Conservation (phyloP, 92 coral and sea anemone genomes). For the Heteractis magnifica region DNA sequence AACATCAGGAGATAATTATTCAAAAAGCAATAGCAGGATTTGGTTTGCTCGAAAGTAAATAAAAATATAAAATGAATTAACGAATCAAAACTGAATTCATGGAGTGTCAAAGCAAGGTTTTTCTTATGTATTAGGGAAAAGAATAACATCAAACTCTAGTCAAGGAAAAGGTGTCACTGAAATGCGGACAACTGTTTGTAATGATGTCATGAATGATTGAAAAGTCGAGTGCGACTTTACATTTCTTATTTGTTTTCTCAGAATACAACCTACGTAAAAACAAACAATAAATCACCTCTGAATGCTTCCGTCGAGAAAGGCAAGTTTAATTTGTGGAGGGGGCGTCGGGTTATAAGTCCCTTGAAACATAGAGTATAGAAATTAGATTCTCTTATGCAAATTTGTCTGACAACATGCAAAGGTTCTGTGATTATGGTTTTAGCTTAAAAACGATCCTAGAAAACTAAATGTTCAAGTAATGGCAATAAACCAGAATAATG, state of each 20-base stretch:
- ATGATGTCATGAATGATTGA: background rate
- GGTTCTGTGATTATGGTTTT: background rate
- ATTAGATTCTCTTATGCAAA: background rate
- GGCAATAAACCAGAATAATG: background rate
- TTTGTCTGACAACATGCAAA: background rate
- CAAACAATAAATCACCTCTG: background rate
- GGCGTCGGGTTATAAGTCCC: background rate
- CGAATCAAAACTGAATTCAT: no score
- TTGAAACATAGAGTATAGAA: background rate
- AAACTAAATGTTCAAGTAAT: background rate
- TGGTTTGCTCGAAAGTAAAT: no score
- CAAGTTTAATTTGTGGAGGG: background rate
- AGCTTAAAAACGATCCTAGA: background rate
- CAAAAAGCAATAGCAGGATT: no score
- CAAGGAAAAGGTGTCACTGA: no score
- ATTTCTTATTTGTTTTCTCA: background rate
- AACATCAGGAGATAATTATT: no score
- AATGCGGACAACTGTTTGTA: background rate
- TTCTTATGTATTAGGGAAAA: no score
- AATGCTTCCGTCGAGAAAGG: background rate
- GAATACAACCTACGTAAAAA: background rate
- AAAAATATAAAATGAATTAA: no score
- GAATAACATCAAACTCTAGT: no score
- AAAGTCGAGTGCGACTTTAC: background rate
- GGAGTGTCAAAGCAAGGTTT: no score